These are phyloP conservation scores for Antrozous pallidus DNA, from an alignment of 2,797 vertebrate species.

Conservation along the genomic window DNA sequence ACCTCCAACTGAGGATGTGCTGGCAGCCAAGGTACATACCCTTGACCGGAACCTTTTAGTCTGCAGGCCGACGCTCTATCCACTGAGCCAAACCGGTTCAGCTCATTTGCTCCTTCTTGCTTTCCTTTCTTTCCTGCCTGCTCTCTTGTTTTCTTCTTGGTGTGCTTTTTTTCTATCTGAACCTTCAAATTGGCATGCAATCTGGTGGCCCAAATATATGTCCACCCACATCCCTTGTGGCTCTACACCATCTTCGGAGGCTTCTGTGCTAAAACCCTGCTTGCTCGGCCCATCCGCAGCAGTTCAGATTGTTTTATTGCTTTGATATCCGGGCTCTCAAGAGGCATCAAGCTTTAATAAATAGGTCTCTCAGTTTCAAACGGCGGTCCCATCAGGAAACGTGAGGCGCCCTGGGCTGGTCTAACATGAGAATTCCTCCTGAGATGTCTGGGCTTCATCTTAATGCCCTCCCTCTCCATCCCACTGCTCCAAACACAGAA, in stretches of 20 bases:
- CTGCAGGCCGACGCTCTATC: too few relatives aligned
- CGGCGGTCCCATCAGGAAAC: background rate
- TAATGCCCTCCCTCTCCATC: background rate
- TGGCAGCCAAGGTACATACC: too few relatives aligned
- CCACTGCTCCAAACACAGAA: background rate
- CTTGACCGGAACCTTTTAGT: too few relatives aligned
- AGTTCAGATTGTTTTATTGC: slow-evolving; percentile 46
- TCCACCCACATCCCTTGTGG: slow-evolving; percentile 68
- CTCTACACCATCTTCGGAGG: slow-evolving; percentile 58
- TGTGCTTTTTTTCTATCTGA: background rate
- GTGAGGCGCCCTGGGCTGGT: background rate
- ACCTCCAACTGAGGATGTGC: too few relatives aligned
- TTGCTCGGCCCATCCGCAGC: slow-evolving; percentile 57
- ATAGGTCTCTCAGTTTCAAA: background rate
- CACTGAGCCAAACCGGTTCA: too few relatives aligned
- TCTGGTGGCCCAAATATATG: slow-evolving; percentile 69
- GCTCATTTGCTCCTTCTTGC: slow-evolving; percentile 24
- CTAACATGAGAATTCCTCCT: background rate
- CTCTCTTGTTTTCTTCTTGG: background rate
- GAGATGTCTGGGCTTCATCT: background rate
- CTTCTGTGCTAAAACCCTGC: slow-evolving; percentile 61
- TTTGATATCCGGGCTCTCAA: slow-evolving; percentile 26
- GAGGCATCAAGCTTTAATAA: slow-evolving; percentile 22
- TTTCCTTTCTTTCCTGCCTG: slow-evolving; percentile 11
- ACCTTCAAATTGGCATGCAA: slow-evolving; percentile 60